Conservation (phyloP, 2,797 vertebrate species). For the Anguilla megastoma region DNA sequence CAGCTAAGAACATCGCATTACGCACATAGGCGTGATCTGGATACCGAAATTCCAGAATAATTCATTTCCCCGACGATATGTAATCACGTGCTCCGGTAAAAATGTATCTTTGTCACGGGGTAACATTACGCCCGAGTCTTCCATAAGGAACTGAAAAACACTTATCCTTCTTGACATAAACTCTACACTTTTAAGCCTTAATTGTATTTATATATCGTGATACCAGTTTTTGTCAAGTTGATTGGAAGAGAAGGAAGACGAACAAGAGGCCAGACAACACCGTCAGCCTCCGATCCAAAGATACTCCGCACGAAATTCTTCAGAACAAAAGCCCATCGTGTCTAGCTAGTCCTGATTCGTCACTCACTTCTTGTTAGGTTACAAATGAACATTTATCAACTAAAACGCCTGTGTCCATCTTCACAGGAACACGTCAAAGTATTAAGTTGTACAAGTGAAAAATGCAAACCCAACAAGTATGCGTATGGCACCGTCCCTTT, state of each 20-base stretch:
- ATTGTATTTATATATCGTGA: neutral
- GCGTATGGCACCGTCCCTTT: too few relatives aligned
- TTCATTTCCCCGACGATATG: neutral
- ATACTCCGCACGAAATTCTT: neutral
- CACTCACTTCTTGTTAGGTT: neutral
- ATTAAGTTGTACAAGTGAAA: neutral
- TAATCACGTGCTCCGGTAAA: neutral
- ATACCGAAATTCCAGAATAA: neutral
- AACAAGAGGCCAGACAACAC: neutral
- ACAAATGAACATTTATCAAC: neutral
- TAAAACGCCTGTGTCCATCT: too few relatives aligned
- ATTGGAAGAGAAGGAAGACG: neutral
- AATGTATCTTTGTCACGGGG: neutral
- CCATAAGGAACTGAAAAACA: too few relatives aligned
- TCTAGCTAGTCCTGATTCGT: neutral
- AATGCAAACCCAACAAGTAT: neutral
- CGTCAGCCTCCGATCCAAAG: neutral
- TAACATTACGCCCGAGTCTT: neutral
- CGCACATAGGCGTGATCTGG: neutral
- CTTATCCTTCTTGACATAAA: neutral
- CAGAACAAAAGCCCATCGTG: neutral
- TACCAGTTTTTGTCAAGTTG: neutral
- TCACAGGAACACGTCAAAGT: neutral
- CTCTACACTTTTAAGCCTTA: neutral
- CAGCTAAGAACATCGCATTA: neutral